Evolutionary conservation across 2,797 vertebrate genomes (phyloP).

Genomic region (Cyprinella venusta): DNA sequence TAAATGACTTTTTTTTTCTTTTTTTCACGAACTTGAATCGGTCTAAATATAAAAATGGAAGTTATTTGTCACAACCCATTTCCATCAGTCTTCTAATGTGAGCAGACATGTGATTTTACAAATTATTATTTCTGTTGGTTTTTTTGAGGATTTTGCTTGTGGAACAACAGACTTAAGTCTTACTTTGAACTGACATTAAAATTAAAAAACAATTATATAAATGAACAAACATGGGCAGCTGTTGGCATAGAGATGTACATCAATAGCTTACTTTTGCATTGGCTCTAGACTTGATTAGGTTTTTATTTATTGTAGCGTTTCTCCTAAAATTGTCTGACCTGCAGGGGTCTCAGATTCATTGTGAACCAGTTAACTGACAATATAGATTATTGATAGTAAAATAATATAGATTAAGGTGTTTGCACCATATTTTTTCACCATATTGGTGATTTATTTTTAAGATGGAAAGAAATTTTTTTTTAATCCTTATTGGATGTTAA

Average conservation of each 20-base stretch:
- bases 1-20: neutral
- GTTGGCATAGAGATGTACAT: neutral
- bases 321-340: neutral
- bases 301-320: neutral
- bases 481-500: constrained; percentile 55
- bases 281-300: neutral
- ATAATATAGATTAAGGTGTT: neutral
- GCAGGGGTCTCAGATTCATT: constrained; percentile 40
- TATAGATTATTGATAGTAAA: neutral
- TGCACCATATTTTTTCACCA: constrained; percentile 73
- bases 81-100: neutral
- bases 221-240: neutral
- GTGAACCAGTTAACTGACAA: constrained; percentile 49
- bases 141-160: neutral
- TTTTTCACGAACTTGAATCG: neutral
- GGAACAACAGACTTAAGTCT: neutral
- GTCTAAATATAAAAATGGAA: constrained; percentile 21
- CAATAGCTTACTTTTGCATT: neutral
- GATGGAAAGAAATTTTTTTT: constrained; percentile 33
- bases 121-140: neutral
- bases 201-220: neutral
- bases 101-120: neutral
- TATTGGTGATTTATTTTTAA: constrained; percentile 73
- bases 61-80: neutral
- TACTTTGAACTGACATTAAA: neutral